These are phyloP conservation scores for Caenorhabditis parvicauda DNA, from an alignment of 2,888 invertebrate genomes.

Conservation along the genomic window DNA sequence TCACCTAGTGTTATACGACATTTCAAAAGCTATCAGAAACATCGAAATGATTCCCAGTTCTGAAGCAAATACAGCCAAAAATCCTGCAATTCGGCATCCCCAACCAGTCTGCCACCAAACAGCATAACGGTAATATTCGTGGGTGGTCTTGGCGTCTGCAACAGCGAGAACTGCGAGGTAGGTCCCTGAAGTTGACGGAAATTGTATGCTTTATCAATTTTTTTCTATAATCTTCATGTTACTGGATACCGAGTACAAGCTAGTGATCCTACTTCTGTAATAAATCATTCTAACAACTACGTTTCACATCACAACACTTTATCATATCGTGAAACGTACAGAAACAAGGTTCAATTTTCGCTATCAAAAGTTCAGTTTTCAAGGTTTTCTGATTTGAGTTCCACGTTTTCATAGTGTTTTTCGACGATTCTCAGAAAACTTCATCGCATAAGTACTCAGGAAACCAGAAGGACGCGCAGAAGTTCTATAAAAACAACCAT, in stretches of 20 bases:
- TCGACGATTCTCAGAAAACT: too few relatives aligned
- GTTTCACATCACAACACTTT: too few relatives aligned
- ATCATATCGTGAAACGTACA: neutral
- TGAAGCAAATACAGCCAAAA: conserved; percentile 84
- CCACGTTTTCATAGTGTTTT: too few relatives aligned
- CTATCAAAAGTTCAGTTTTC: neutral
- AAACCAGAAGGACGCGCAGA: too few relatives aligned
- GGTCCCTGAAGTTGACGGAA: too few relatives aligned
- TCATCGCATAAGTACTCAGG: too few relatives aligned
- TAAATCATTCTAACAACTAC: too few relatives aligned
- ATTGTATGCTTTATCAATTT: too few relatives aligned
- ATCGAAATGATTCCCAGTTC: conserved; percentile 92
- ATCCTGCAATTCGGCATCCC: conserved; percentile 89
- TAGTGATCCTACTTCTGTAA: too few relatives aligned
- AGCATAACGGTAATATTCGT: conserved; percentile 91
- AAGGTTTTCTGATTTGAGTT: neutral
- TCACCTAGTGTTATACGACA: conserved; percentile 58
- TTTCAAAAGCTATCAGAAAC: conserved; percentile 75
- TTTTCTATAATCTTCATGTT: too few relatives aligned
- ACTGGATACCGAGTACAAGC: too few relatives aligned
- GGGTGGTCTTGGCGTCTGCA: conserved; percentile 89
- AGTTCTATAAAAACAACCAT: too few relatives aligned
- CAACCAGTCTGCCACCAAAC: conserved; percentile 88
- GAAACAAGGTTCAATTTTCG: conserved; percentile 12
- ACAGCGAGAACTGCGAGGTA: conserved; percentile 89